phyloP scores from a whole-genome alignment of 2,888 invertebrate species.

The Eristalinus sepulchralis region DNA sequence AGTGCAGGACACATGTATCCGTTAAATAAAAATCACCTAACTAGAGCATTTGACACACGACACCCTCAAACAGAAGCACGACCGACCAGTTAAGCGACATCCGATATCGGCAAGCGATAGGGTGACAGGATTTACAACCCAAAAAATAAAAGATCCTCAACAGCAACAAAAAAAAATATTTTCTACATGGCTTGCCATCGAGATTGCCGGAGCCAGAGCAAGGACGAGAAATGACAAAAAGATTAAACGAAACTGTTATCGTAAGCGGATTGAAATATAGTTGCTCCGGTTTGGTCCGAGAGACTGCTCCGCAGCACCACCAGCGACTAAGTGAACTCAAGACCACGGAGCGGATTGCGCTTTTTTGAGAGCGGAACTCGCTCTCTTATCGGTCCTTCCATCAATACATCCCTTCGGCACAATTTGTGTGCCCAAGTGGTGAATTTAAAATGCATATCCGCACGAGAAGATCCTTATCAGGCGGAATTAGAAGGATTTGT shows the following conservation, averaged over 20 bases:
- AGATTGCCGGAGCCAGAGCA: not conserved
- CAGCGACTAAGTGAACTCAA: conserved; percentile 20
- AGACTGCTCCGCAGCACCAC: not conserved
- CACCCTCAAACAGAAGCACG: conserved; percentile 71
- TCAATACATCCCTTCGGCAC: conserved; percentile 61
- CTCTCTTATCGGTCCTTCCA: conserved; percentile 43
- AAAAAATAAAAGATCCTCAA: conserved; percentile 33
- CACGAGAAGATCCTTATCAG: conserved; percentile 52
- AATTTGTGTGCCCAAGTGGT: conserved; percentile 60
- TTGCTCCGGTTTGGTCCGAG: conserved; percentile 26
- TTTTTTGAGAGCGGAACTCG: conserved; percentile 16
- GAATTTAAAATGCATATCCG: conserved; percentile 47
- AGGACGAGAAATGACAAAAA: conserved; percentile 22
- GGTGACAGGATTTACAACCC: conserved; percentile 66
- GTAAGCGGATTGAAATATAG: conserved; percentile 68
- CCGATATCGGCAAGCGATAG: conserved; percentile 65
- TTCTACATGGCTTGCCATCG: conserved; percentile 55
- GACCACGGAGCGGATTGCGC: conserved; percentile 44
- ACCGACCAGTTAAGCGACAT: conserved; percentile 68
- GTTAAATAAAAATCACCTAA: conserved; percentile 47
- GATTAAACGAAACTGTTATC: conserved; percentile 56
- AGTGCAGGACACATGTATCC: conserved; percentile 11
- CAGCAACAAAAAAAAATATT: conserved; percentile 34
- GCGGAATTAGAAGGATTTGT: conserved; percentile 66
- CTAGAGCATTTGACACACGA: conserved; percentile 68